These are phyloP conservation scores for Nephila pilipes DNA, from an alignment of 1,140 invertebrate genomes.

Conservation along the genomic window DNA sequence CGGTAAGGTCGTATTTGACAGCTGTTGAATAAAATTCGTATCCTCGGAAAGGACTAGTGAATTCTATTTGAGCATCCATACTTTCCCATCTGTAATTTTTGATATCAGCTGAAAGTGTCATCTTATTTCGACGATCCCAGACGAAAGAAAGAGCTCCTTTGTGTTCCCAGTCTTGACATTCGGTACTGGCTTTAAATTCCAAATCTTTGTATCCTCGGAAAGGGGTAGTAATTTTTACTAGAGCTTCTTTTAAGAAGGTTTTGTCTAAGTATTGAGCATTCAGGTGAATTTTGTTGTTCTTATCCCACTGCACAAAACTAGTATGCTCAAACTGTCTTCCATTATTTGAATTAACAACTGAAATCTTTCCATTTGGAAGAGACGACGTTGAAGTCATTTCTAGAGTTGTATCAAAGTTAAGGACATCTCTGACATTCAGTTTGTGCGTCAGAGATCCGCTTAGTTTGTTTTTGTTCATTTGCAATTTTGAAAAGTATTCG, in stretches of 20 bases:
- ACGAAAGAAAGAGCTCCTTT: constrained; percentile 39
- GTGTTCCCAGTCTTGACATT: constrained; percentile 34
- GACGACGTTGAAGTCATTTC: constrained; percentile 12
- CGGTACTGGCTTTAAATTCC: constrained; percentile 36
- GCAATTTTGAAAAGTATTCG: constrained; percentile 56
- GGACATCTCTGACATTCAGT: constrained; percentile 9
- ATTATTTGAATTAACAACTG: constrained; percentile 26
- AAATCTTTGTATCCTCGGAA: constrained; percentile 42
- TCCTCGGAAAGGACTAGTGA: constrained; percentile 49
- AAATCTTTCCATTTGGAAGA: constrained; percentile 33
- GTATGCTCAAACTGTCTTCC: constrained; percentile 53
- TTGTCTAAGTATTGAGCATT: constrained; percentile 48
- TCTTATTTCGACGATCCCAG: constrained; percentile 59
- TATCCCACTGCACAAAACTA: constrained; percentile 55
- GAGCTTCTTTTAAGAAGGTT: constrained; percentile 38
- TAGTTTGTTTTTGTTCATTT: constrained; percentile 51
- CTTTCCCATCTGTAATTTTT: constrained; percentile 47
- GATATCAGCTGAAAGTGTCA: constrained; percentile 29
- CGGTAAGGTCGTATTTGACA: constrained; percentile 57
- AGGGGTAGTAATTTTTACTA: constrained; percentile 51
- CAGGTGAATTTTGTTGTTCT: constrained; percentile 50
- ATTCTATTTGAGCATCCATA: constrained; percentile 24
- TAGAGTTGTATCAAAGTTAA: constrained; percentile 55
- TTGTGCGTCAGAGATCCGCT: constrained; percentile 56
- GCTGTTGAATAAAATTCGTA: constrained; percentile 58